phyloP scores from a whole-genome alignment of 1,140 invertebrate species.

The Goniozus legneri region DNA sequence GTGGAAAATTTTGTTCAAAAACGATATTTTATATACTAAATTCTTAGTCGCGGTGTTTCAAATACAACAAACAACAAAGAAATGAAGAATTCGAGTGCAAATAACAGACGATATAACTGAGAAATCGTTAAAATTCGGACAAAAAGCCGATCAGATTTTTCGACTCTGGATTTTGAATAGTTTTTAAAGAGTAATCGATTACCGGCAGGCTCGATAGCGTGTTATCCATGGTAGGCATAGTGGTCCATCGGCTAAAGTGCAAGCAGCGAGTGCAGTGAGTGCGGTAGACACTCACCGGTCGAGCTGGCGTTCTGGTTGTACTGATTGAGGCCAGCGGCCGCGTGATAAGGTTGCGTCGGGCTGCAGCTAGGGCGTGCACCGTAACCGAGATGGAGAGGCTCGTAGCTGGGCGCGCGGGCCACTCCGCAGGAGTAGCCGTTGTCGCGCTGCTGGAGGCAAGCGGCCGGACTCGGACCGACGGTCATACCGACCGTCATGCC shows the following conservation, averaged over 20 bases:
- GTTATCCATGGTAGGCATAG: slow-evolving; percentile 45
- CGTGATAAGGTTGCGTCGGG: slow-evolving; percentile 63
- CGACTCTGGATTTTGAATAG: too few relatives aligned
- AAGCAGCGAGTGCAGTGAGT: slow-evolving; percentile 57
- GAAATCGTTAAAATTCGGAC: too few relatives aligned
- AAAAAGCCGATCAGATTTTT: too few relatives aligned
- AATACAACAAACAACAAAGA: too few relatives aligned
- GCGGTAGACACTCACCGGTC: slow-evolving; percentile 59
- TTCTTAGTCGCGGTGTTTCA: too few relatives aligned
- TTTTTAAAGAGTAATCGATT: slow-evolving; percentile 32
- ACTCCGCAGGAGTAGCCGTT: slow-evolving; percentile 65
- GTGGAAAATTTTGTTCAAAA: too few relatives aligned
- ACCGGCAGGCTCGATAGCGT: slow-evolving; percentile 39
- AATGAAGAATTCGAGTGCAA: too few relatives aligned
- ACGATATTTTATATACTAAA: too few relatives aligned
- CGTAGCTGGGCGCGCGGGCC: slow-evolving; percentile 59
- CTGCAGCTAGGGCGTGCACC: slow-evolving; percentile 64
- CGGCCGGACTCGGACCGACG: slow-evolving; percentile 56
- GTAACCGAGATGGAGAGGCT: slow-evolving; percentile 65
- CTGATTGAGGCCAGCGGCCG: slow-evolving; percentile 57
- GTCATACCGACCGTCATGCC: slow-evolving; percentile 54
- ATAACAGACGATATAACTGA: too few relatives aligned
- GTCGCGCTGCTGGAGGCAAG: slow-evolving; percentile 68
- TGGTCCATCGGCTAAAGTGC: slow-evolving; percentile 54
- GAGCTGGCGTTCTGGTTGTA: slow-evolving; percentile 62